phyloP scores from a whole-genome alignment of 2,888 invertebrate genomes.

The Caenorhabditis angaria region DNA sequence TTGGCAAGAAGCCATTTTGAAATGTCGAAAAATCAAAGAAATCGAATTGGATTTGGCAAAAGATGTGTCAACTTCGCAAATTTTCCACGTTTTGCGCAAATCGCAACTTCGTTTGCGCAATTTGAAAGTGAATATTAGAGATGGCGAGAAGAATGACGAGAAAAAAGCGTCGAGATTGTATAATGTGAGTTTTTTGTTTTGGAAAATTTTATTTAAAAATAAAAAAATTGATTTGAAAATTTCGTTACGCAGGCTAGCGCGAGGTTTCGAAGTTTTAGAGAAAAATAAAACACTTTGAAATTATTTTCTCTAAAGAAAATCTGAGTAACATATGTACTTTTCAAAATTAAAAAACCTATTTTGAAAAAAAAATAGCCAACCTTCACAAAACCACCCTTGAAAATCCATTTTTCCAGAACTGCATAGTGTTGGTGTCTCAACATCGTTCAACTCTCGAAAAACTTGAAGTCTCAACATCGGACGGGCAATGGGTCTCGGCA shows the following conservation, averaged over 20 bases:
- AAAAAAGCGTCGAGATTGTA: background rate
- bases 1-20: background rate
- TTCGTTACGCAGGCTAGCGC: no score
- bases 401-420: constrained; percentile 8
- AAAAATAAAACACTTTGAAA: no score
- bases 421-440: constrained; percentile 13
- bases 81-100: constrained; percentile 5
- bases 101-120: background rate
- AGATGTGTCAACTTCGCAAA: constrained; percentile 6
- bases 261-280: no score
- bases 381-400: no score
- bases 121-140: constrained; percentile 5
- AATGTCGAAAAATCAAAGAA: background rate
- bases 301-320: no score
- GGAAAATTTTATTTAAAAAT: no score
- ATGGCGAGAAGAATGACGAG: constrained; percentile 5
- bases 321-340: no score
- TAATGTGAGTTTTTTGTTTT: background rate
- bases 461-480: constrained; percentile 22
- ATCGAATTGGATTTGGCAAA: constrained; percentile 5
- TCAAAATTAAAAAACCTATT: no score
- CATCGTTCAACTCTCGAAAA: constrained; percentile 19
- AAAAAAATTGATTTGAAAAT: no score
- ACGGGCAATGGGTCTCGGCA: constrained; percentile 16
- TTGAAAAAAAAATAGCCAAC: no score